Evolutionary conservation across 1,140 invertebrate genomes (phyloP).

Genomic region (Euura saliciscinereae): DNA sequence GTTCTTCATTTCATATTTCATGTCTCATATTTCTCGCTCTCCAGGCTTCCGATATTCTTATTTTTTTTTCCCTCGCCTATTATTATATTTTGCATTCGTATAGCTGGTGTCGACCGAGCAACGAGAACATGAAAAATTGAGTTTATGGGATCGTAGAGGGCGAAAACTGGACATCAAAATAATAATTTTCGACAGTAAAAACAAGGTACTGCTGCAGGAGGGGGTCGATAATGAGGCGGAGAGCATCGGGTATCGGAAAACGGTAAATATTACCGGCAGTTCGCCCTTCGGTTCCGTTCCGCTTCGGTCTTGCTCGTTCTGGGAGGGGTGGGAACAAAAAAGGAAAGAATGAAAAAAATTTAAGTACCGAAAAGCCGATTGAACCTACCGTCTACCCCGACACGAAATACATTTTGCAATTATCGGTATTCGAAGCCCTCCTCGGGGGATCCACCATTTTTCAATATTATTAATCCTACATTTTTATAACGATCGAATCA

Average conservation of each 20-base stretch:
- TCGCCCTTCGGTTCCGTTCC: slow-evolving; percentile 34
- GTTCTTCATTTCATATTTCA: too few relatives aligned
- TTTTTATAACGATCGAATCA: too few relatives aligned
- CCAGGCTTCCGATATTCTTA: neutral
- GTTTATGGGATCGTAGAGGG: too few relatives aligned
- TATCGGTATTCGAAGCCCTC: neutral
- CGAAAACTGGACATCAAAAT: too few relatives aligned
- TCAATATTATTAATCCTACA: too few relatives aligned
- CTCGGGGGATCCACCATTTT: too few relatives aligned
- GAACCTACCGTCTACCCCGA: neutral
- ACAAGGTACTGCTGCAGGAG: too few relatives aligned
- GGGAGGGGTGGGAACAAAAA: neutral
- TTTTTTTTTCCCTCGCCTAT: neutral
- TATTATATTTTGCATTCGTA: neutral
- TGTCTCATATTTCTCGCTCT: neutral
- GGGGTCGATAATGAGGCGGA: slow-evolving; percentile 3
- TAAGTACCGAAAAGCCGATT: neutral
- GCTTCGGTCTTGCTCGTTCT: slow-evolving; percentile 46
- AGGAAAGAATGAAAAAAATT: neutral
- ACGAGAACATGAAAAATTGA: too few relatives aligned
- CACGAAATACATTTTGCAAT: neutral
- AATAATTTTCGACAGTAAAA: too few relatives aligned
- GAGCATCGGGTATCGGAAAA: slow-evolving; percentile 47
- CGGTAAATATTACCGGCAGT: slow-evolving; percentile 47
- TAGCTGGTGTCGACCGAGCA: too few relatives aligned